Evolutionary conservation across 2,797 vertebrate genomes (phyloP), one percentile per base, ranked within the genome.

Genomic region (Acanthurus tractus): DNA sequence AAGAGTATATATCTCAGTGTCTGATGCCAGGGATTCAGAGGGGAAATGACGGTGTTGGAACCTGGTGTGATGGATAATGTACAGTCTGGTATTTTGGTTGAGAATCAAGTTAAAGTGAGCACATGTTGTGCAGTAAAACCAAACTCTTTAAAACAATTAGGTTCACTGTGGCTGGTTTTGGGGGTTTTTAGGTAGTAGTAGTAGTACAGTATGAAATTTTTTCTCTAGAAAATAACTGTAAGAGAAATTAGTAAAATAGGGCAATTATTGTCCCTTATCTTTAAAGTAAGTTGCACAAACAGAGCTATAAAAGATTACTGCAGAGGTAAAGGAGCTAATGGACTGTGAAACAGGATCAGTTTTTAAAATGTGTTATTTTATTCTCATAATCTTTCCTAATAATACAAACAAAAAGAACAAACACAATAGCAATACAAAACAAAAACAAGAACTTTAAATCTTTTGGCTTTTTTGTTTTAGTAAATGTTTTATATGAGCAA

Each of bases 21-120:
- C 86, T 90, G 87, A 92, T 91, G 82, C 86, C 67, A 61, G 68
- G 85, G 89, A 90, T 90, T 86, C 80, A 67, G 63, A 72, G 38
- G 70, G 84, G 83, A 89, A 92, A 87, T 85, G 82, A 90, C 74
- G 50, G 49, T 4, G 52, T 78, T 84, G 53, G 74, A 68, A 81
- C 53, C 72, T 56, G 65, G 63, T 68, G 82, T 11, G 64, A 68
- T 70, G 79, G 78, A 90, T 85, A 81, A 75, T 70, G 54, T 81
- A 64, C 52, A 65, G 54, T 72, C 65, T 86, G 63, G 70, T 73
- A n/a, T 85, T 88, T 88, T 72, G 67, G 59, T 87, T 84, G 52
- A 52, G 74, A 83, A 75, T 72, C 22, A 18, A 58, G 64, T 61
- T 10, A 53, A 61, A 57, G 56, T 78, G 58, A 75, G 50, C 46